Conservation (phyloP, 53 echinoderm and acorn worm species). For the Stichopus horrens region DNA sequence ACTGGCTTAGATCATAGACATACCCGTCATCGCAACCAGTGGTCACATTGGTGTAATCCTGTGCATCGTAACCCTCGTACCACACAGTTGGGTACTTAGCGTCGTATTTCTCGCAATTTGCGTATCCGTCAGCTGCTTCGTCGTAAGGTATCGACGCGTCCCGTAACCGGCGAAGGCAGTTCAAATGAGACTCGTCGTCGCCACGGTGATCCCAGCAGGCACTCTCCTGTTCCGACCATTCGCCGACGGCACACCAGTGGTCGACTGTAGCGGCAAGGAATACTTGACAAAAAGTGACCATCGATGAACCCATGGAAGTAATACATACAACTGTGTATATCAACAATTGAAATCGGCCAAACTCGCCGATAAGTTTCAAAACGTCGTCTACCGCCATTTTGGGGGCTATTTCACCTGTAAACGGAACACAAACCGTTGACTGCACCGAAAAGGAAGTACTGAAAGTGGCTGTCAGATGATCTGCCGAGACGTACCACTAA, state of each 20-base stretch:
- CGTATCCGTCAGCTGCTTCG: background rate
- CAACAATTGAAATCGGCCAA: slow-evolving; percentile 5
- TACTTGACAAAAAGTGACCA: background rate
- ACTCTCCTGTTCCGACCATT: slow-evolving; percentile 2
- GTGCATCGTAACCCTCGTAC: background rate
- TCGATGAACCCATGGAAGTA: background rate
- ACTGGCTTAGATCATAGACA: slow-evolving; percentile 12
- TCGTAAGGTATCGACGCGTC: slow-evolving; percentile 16
- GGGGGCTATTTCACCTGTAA: too few relatives aligned
- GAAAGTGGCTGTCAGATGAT: too few relatives aligned
- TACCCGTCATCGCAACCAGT: background rate
- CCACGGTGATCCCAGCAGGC: background rate
- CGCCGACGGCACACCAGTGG: slow-evolving; percentile 36
- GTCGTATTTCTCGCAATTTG: background rate
- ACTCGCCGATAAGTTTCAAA: slow-evolving; percentile 5
- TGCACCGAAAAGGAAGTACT: too few relatives aligned
- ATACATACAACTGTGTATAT: slow-evolving; percentile 9
- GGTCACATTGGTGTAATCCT: background rate
- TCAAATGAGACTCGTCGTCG: background rate
- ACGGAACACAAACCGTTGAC: too few relatives aligned
- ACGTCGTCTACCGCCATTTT: slow-evolving; percentile 14
- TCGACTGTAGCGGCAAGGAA: slow-evolving; percentile 3
- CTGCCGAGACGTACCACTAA: too few relatives aligned
- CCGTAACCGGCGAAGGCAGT: background rate
- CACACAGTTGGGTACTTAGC: background rate